Evolutionary conservation across 1,140 invertebrate species (phyloP), one percentile per base, ranked within the genome.

Genomic region (Forficula auricularia): DNA sequence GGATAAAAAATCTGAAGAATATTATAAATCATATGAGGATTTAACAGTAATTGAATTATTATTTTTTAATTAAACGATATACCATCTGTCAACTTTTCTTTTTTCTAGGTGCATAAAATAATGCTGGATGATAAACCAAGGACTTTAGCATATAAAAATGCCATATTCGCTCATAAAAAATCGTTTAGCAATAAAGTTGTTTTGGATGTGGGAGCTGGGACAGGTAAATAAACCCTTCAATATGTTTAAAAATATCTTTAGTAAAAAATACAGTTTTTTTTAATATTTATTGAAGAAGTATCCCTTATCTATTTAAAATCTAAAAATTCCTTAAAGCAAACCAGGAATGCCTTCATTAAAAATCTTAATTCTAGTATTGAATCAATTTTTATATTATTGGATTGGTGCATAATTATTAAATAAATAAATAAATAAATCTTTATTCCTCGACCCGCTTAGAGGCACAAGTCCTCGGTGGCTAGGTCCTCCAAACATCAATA

Each of bases 171-270:
- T 47, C 77, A 78, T 56, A 62, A 62, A 43, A 63, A 73, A 45
- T 33, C 59, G 6, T 60, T 66, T 36, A 40, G 54, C 45, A 66
- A 66, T 19, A 79, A 76, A 56, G 57, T 70, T 22, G 72, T 77
- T 16, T 57, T 96, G 48, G 90, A 96, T 68, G 74, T 96, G 46
- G 90, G 91, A 27, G 89, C 88, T 59, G 91, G 90, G 36, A 95
- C 77, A 32, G 65, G 65, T 62, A 53, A 35, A 39, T 42, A 47
- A 32, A 18, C 41, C 39, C 10, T 38, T 42, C 36, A 32, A 41
- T n/a, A 15, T 12, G 36, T 36, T 27, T 16, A 43, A 38, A 18
- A 9, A 22, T 46, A 42, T 32, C 40, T 38, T 39, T 27, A n/a
- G n/a, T 34, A 33, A 20, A 16, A n/a, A 35, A 10, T n/a, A 43